A percentile compares a stretch with the other conserved stretches of the same genome.
Conservation (phyloP, 2,888 invertebrate genomes). For the Galerucella nymphaeae region DNA sequence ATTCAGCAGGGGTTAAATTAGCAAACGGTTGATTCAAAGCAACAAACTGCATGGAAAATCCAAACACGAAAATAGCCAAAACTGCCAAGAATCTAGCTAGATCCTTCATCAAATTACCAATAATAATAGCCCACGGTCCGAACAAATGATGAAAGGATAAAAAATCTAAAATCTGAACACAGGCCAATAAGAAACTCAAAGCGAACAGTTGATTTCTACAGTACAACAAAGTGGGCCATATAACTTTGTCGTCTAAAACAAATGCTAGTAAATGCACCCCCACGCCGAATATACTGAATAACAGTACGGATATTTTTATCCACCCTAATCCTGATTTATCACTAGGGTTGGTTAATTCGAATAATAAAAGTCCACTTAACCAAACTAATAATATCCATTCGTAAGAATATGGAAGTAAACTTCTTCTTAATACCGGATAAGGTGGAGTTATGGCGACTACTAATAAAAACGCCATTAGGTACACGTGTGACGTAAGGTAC, state of each 20-base stretch:
- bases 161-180: slow-evolving; percentile 97
- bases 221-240: slow-evolving; percentile 91
- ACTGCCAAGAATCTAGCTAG: slow-evolving; percentile 97
- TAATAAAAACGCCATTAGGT: slow-evolving; percentile 92
- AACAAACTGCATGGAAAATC: slow-evolving; percentile 97
- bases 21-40: slow-evolving; percentile 95
- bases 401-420: slow-evolving; percentile 91
- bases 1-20: slow-evolving; percentile 74
- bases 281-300: slow-evolving; percentile 91
- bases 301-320: slow-evolving; percentile 87
- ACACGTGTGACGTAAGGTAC: slow-evolving; percentile 97
- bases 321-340: slow-evolving; percentile 97
- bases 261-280: slow-evolving; percentile 88
- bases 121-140: slow-evolving; percentile 99
- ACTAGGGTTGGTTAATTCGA: slow-evolving; percentile 97
- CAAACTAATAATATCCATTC: slow-evolving; percentile 96
- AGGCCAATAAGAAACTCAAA: slow-evolving; percentile 92
- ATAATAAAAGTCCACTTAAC: slow-evolving; percentile 93
- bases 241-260: slow-evolving; percentile 72
- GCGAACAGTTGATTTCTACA: slow-evolving; percentile 97
- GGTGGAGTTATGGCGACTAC: slow-evolving; percentile 91
- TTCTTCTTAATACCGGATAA: slow-evolving; percentile 82
- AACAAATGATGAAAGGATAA: slow-evolving; percentile 99
- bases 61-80: slow-evolving; percentile 96
- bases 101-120: slow-evolving; percentile 94